A percentile compares a stretch with the other conserved stretches of the same genome.
phyloP scores from a whole-genome alignment of 2,888 invertebrate genomes.

The Acanthosepion lycidas region DNA sequence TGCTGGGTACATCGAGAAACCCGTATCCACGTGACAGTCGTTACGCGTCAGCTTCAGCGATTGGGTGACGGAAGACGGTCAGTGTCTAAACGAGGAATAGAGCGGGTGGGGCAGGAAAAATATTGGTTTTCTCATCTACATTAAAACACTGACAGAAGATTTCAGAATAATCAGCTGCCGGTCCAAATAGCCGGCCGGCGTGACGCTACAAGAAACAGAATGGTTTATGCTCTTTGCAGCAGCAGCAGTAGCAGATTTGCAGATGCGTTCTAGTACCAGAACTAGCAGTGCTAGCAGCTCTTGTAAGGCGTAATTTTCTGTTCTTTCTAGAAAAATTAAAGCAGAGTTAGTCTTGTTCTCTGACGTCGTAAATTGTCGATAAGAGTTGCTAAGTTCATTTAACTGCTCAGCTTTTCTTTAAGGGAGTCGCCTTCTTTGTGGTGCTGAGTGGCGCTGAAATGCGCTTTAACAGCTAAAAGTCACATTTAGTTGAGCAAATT shows the following conservation, averaged over 20 bases:
- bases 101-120: too few species aligned
- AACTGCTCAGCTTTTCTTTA: too few species aligned
- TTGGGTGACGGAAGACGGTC: background rate
- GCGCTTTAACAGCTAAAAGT: too few species aligned
- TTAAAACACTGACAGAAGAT: background rate
- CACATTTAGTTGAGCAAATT: too few species aligned
- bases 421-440: too few species aligned
- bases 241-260: background rate
- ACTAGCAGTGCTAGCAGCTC: background rate
- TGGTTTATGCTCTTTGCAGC: background rate
- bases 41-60: background rate
- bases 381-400: too few species aligned
- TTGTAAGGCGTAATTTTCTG: background rate
- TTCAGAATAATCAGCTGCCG: background rate
- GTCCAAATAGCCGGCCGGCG: background rate
- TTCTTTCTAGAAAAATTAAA: background rate
- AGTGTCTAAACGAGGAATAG: background rate
- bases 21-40: background rate
- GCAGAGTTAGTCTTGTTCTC: background rate
- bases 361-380: background rate
- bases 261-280: background rate
- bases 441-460: too few species aligned
- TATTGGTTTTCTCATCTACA: background rate
- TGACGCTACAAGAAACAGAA: background rate
- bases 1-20: background rate